These are phyloP conservation scores for Paguma larvata DNA, from an alignment of 2,797 vertebrate species.

Conservation along the genomic window DNA sequence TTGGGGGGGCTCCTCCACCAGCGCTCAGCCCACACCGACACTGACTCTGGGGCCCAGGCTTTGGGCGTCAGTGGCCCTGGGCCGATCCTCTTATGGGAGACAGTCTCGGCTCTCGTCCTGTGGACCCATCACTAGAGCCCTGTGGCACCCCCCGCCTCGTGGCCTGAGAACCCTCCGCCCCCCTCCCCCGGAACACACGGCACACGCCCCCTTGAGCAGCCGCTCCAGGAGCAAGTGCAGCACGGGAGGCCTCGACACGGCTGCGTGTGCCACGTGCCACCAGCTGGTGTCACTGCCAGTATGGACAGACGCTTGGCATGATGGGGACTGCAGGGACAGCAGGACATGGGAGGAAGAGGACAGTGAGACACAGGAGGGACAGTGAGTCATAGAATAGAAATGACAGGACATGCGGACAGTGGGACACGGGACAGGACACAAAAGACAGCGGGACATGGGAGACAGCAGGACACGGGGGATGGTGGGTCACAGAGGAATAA, in stretches of 20 bases:
- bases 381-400: too few relatives aligned
- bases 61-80: not conserved
- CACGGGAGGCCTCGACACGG: not conserved
- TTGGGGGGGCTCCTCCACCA: not conserved
- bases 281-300: fast-evolving
- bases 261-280: fast-evolving
- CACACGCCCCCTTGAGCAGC: not conserved
- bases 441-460: not conserved
- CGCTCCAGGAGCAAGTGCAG: fast-evolving
- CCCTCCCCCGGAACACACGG: not conserved
- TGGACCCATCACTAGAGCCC: not conserved
- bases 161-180: not conserved
- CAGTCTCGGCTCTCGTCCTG: not conserved
- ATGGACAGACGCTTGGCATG: not conserved
- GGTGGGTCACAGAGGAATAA: too few relatives aligned
- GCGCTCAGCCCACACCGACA: not conserved
- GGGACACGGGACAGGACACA: too few relatives aligned
- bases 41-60: not conserved
- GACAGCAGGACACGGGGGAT: not conserved
- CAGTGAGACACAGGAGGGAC: fast-evolving
- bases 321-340: not conserved
- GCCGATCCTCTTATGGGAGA: not conserved
- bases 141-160: not conserved
- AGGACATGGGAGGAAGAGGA: too few relatives aligned
- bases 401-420: too few relatives aligned